phyloP scores from a whole-genome alignment of 2,888 invertebrate species.

The Tolmerus cingulatus region DNA sequence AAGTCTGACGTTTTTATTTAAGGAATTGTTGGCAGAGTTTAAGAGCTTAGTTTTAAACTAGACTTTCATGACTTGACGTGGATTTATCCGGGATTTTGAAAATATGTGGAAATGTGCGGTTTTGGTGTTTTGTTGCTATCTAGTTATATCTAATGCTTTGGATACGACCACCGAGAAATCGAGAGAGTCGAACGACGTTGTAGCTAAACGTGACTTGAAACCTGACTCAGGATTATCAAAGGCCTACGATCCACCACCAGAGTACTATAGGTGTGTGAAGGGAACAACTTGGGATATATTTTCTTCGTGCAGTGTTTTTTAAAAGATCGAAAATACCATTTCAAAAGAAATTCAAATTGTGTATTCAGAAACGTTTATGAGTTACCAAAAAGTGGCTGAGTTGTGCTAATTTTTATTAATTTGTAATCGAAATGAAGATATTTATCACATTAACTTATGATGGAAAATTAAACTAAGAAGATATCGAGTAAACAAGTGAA shows the following conservation, averaged over 20 bases:
- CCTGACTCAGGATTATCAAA: constrained; percentile 30
- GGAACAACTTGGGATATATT: neutral
- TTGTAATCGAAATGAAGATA: too few relatives aligned
- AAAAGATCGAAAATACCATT: neutral
- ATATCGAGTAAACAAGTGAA: too few relatives aligned
- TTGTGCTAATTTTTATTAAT: too few relatives aligned
- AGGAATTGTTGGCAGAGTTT: neutral
- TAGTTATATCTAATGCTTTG: neutral
- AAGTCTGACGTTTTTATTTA: neutral
- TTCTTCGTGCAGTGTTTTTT: neutral
- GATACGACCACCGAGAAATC: constrained; percentile 3
- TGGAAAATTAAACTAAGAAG: too few relatives aligned
- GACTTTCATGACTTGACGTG: neutral
- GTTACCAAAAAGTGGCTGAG: too few relatives aligned
- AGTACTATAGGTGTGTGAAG: constrained; percentile 46
- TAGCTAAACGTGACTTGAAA: constrained; percentile 44
- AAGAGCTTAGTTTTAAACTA: neutral
- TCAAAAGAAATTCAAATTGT: too few relatives aligned
- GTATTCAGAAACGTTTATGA: too few relatives aligned
- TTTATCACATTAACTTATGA: too few relatives aligned
- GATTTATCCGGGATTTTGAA: neutral
- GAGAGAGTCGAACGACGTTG: neutral
- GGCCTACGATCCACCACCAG: constrained; percentile 43
- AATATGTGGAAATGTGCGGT: neutral
- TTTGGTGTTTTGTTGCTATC: neutral